These are phyloP conservation scores for Malaclemys terrapin DNA, from an alignment of 2,113 vertebrate species.

Conservation along the genomic window DNA sequence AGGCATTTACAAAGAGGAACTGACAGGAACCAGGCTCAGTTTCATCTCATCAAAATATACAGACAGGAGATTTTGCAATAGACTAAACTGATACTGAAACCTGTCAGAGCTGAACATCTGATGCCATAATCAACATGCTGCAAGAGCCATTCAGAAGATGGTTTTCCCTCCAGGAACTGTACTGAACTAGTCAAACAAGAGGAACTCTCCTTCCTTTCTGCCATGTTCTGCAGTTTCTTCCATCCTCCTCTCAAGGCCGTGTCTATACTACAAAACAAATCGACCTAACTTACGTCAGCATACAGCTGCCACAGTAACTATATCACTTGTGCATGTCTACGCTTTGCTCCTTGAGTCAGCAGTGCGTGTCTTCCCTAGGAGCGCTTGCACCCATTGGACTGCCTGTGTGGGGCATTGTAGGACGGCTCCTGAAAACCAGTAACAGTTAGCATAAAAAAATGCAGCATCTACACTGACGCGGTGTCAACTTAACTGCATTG, in stretches of 20 bases:
- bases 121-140: constrained; percentile 1
- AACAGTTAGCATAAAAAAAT: too few species aligned
- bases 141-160: not conserved
- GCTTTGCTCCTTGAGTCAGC: too few species aligned
- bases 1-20: constrained; percentile 27
- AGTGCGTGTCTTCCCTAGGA: too few species aligned
- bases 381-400: too few species aligned
- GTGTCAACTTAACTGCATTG: too few species aligned
- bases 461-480: too few species aligned
- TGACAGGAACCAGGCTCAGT: not conserved
- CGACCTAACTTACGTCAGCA: too few species aligned
- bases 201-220: not conserved
- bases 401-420: too few species aligned
- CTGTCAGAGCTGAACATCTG: not conserved
- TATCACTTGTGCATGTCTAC: too few species aligned
- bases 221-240: not conserved
- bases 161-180: not conserved
- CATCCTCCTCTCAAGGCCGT: not conserved
- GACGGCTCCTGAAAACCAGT: too few species aligned
- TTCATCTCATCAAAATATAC: not conserved
- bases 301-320: too few species aligned
- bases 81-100: constrained; percentile 21
- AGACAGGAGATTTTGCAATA: not conserved
- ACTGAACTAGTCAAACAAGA: constrained; percentile 10
- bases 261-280: too few species aligned